Evolutionary conservation across 2,797 vertebrate species (phyloP).

Genomic region (Percopsis omiscomaycus): DNA sequence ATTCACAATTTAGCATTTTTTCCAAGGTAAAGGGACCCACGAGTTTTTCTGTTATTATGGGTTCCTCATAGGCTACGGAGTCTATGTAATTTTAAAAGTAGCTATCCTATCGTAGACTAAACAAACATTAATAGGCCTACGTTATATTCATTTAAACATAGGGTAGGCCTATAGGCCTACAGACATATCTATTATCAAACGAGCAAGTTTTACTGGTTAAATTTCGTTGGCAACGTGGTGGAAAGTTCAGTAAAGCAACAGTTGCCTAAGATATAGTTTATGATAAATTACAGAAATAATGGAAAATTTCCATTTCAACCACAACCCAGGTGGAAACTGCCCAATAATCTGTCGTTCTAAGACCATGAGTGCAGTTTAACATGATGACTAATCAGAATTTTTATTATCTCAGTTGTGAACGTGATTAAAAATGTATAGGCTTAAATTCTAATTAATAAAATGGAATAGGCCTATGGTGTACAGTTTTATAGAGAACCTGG

Average conservation of each 20-base stretch:
- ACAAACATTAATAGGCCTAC: background rate
- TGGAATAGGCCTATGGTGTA: constrained; percentile 4
- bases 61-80: constrained; percentile 17
- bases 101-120: constrained; percentile 30
- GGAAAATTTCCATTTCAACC: constrained; percentile 50
- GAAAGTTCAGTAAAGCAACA: constrained; percentile 42
- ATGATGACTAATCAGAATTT: constrained; percentile 45
- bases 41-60: constrained; percentile 27
- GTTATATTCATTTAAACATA: constrained; percentile 8
- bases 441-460: constrained; percentile 55
- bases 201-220: background rate
- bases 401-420: constrained; percentile 42
- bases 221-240: constrained; percentile 3
- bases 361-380: constrained; percentile 51
- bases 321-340: constrained; percentile 45
- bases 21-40: constrained; percentile 53
- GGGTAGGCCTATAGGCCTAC: too few species aligned
- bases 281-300: constrained; percentile 57
- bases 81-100: constrained; percentile 20
- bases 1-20: constrained; percentile 9
- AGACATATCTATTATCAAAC: background rate
- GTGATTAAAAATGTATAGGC: constrained; percentile 49
- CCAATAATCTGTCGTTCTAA: constrained; percentile 44
- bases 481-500: background rate
- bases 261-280: constrained; percentile 22